phyloP scores from a whole-genome alignment of 2,888 invertebrate species.

The Habroteleia sp. region DNA sequence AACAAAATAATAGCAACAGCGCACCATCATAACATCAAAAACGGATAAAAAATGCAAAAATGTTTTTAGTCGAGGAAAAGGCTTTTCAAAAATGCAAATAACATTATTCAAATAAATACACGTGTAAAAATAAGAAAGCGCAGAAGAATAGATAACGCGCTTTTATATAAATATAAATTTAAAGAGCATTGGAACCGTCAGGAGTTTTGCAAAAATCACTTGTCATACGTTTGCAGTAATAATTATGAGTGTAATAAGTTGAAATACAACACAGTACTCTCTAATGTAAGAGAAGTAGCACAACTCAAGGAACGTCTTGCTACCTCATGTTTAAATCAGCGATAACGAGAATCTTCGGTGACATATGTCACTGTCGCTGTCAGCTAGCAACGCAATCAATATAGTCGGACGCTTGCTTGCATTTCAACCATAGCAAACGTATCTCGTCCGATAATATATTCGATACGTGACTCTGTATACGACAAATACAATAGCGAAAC shows the following conservation, averaged over 20 bases:
- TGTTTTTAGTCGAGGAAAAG: too few species aligned
- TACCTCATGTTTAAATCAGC: conserved; percentile 81
- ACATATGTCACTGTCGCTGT: conserved; percentile 81
- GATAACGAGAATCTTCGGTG: conserved; percentile 81
- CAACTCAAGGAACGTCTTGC: conserved; percentile 75
- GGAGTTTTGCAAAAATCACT: conserved; percentile 8
- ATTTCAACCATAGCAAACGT: conserved; percentile 74
- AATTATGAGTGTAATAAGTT: conserved; percentile 37
- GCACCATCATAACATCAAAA: too few species aligned
- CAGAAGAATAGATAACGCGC: too few species aligned
- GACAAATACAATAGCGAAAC: conserved; percentile 67
- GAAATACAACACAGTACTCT: conserved; percentile 54
- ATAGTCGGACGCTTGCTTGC: conserved; percentile 74
- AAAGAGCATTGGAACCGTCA: not conserved
- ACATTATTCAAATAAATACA: too few species aligned
- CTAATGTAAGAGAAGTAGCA: conserved; percentile 70
- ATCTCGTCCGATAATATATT: conserved; percentile 78
- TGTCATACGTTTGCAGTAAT: conserved; percentile 9
- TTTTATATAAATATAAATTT: too few species aligned
- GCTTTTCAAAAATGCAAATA: too few species aligned
- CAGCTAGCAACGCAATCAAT: conserved; percentile 81
- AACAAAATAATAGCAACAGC: too few species aligned
- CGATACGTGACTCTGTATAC: conserved; percentile 78
- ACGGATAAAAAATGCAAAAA: too few species aligned
- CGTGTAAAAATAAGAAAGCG: too few species aligned